Evolutionary conservation across 37 sponge, comb jelly and placozoan genomes (phyloP), one percentile per base, ranked within the genome.

Genomic region (Ephydatia muelleri): DNA sequence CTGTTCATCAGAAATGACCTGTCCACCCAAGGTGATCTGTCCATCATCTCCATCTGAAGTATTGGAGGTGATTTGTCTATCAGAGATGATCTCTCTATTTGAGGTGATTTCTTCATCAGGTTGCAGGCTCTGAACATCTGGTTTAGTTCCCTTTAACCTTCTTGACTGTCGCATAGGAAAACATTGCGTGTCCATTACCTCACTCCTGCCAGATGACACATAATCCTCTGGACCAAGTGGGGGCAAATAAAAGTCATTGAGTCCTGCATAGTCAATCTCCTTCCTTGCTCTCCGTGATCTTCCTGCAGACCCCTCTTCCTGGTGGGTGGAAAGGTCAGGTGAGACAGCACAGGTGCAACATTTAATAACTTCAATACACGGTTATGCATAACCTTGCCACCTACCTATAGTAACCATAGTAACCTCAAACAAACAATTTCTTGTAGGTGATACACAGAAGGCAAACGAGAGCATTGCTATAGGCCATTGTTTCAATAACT

Each of bases 201-300:
- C 57, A 57, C 19, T 35, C 33, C 28, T 78, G 38, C 33, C 65
- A 57, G 66, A 4, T 26, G 73, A 79, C 2, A 83, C 79, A 14
- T 39, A 30, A 36, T 88, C 88, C 1, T 64, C 67, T 2, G 74
- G 89, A 26, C 82, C 83, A 34, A 87, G 70, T 3, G 84, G 88
- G 0, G 87, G 87, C 30, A 91, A 84, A 57, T 84, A 38, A 35
- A 87, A 43, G 27, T 91, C 92, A 75, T 87, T 87, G 14, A 91
- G 74, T n/a, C 87, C 83, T 31, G 92, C 92, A 80, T 91, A 91
- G 66, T 91, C 84, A 16, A 91, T 73, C 0, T 68, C 48, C 33
- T 87, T 87, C 2, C 88, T 64, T 64, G 79, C 25, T 36, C 87
- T 23, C 14, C 80, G 36, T 2, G 88, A 83, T 21, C 88, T 49